phyloP scores from a whole-genome alignment of 2,888 invertebrate species.

The Neoitamus cyanurus region DNA sequence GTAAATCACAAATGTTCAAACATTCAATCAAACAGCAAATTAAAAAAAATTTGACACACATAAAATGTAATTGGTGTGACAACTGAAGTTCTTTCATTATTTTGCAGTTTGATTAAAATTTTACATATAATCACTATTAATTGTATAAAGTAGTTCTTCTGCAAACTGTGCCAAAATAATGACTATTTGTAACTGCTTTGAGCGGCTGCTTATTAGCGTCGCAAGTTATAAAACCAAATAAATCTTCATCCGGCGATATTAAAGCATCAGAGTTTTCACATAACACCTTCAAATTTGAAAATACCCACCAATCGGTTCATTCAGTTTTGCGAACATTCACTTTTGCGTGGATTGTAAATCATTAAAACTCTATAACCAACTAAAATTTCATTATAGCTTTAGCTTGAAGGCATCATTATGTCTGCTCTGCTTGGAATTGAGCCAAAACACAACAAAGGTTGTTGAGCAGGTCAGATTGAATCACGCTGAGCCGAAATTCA shows the following conservation, averaged over 20 bases:
- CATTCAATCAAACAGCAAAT: no score
- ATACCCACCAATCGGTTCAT: not conserved
- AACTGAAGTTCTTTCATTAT: no score
- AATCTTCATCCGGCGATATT: not conserved
- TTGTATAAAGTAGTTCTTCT: no score
- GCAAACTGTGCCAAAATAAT: no score
- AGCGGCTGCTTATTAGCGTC: no score
- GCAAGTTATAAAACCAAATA: no score
- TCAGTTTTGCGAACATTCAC: not conserved
- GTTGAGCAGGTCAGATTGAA: not conserved
- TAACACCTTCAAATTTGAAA: not conserved
- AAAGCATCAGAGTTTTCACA: not conserved
- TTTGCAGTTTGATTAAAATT: no score
- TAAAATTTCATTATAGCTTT: not conserved
- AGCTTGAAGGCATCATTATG: not conserved
- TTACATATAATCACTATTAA: no score
- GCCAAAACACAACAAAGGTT: not conserved
- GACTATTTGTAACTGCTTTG: no score
- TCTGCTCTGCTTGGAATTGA: not conserved
- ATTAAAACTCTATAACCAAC: not conserved
- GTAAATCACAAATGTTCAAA: no score
- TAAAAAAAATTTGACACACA: no score
- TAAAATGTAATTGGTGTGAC: no score
- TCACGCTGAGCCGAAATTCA: not conserved
- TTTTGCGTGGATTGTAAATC: not conserved